These are phyloP conservation scores for Gopherus evgoodei DNA, from an alignment of 2,113 vertebrate species.

Conservation along the genomic window DNA sequence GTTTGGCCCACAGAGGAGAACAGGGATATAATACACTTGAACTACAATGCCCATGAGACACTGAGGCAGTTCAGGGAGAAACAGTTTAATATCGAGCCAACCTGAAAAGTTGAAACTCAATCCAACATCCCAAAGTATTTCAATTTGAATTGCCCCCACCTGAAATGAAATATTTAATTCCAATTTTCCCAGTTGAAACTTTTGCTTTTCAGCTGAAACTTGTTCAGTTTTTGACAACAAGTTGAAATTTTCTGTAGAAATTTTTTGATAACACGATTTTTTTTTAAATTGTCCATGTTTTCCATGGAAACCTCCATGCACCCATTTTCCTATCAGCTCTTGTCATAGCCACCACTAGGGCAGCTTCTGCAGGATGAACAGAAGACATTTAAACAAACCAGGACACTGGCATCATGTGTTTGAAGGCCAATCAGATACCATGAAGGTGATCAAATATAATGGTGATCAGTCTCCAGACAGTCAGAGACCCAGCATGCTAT, in stretches of 20 bases:
- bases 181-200: background rate
- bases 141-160: accelerated
- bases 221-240: accelerated
- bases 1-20: background rate
- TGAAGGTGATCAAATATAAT: background rate
- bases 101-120: background rate
- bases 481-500: background rate
- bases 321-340: background rate
- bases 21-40: background rate
- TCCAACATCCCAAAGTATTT: background rate
- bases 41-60: background rate
- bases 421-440: background rate
- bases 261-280: background rate
- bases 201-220: background rate
- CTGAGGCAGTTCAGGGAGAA: background rate
- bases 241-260: accelerated
- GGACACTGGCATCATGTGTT: background rate
- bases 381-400: background rate
- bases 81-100: background rate
- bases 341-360: background rate
- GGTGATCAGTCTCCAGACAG: background rate
- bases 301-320: background rate
- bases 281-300: accelerated
- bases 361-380: background rate
- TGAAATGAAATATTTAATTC: background rate